A percentile compares a stretch with the other conserved stretches of the same genome.
Conservation (phyloP, 2,888 invertebrate genomes). For the Ectropis crepuscularia region DNA sequence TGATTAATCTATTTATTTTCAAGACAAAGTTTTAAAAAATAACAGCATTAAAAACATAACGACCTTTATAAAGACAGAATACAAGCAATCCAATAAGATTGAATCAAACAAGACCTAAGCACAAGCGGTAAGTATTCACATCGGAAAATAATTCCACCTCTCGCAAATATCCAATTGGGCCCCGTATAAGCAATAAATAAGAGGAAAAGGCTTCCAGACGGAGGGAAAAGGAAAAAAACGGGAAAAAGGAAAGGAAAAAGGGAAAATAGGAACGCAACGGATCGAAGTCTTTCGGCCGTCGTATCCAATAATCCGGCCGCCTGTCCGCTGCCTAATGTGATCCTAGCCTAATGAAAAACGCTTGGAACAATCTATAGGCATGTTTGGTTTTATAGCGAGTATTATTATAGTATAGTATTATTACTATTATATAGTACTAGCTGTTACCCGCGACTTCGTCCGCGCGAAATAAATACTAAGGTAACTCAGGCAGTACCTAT, state of each 20-base stretch:
- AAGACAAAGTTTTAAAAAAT: no score
- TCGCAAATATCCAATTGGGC: slow-evolving; percentile 82
- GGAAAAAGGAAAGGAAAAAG: slow-evolving; percentile 53
- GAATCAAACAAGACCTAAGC: slow-evolving; percentile 43
- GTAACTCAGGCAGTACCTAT: no score
- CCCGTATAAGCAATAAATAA: slow-evolving; percentile 85
- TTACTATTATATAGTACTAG: no score
- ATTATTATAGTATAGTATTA: no score
- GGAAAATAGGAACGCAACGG: slow-evolving; percentile 76
- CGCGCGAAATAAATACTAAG: no score
- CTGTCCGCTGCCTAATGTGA: slow-evolving; percentile 84
- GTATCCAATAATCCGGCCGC: slow-evolving; percentile 84
- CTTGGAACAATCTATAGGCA: slow-evolving; percentile 58
- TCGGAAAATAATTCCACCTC: slow-evolving; percentile 74
- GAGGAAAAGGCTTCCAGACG: slow-evolving; percentile 83
- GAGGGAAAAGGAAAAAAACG: slow-evolving; percentile 59
- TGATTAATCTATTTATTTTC: no score
- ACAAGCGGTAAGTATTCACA: slow-evolving; percentile 53
- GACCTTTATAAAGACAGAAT: not conserved
- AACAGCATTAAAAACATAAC: not conserved
- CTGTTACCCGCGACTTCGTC: no score
- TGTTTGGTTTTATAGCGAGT: slow-evolving; percentile 2
- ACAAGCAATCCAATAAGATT: slow-evolving; percentile 42
- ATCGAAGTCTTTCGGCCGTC: slow-evolving; percentile 84
- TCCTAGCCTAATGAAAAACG: slow-evolving; percentile 84